A percentile compares a stretch with the other conserved stretches of the same genome.
Conservation (phyloP, 2,888 invertebrate species). For the Agriotes lineatus region DNA sequence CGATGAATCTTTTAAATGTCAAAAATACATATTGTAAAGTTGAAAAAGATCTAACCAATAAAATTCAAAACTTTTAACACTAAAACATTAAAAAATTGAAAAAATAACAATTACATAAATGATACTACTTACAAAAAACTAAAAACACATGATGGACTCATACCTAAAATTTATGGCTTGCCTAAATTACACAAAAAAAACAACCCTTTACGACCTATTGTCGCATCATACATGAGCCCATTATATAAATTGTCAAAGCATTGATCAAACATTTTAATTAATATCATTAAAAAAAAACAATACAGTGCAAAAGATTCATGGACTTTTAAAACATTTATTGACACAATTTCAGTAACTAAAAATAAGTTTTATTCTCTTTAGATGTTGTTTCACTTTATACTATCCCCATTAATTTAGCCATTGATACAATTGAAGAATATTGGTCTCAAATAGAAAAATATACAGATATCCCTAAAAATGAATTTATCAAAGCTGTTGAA, state of each 20-base stretch:
- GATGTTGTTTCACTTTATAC: too few relatives aligned
- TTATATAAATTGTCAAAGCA: not conserved
- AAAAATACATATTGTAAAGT: not conserved
- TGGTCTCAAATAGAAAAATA: too few relatives aligned
- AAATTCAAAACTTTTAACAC: not conserved
- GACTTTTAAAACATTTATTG: not conserved
- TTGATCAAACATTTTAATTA: not conserved
- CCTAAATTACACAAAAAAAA: constrained; percentile 1
- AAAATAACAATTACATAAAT: not conserved
- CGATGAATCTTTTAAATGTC: not conserved
- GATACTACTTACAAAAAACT: not conserved
- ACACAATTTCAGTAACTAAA: too few relatives aligned
- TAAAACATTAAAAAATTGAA: not conserved
- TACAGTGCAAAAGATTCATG: not conserved
- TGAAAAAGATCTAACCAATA: not conserved
- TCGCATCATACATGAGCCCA: not conserved
- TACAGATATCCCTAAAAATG: too few relatives aligned
- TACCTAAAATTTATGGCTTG: not conserved
- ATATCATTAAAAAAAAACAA: not conserved
- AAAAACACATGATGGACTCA: not conserved
- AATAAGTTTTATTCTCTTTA: too few relatives aligned
- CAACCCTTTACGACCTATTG: not conserved
- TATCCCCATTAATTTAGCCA: too few relatives aligned
- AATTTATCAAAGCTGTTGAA: too few relatives aligned
- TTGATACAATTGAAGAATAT: too few relatives aligned